Conservation (phyloP, 2,113 vertebrate genomes). For the Psittacula cyanocephala region DNA sequence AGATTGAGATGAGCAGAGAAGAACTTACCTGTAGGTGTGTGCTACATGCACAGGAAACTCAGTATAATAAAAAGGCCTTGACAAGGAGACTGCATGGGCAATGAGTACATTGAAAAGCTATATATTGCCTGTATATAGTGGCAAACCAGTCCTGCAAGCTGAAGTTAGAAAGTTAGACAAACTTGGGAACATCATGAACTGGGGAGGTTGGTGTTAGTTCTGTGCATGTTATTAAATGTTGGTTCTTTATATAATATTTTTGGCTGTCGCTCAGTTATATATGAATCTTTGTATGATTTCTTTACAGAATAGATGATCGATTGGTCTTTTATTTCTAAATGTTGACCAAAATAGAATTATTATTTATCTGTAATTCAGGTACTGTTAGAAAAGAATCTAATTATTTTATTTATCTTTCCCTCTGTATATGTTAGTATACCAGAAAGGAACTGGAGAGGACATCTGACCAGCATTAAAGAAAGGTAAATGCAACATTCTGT, state of each 20-base stretch:
- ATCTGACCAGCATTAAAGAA: constrained; percentile 71
- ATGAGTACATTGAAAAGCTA: background rate
- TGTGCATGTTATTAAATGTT: background rate
- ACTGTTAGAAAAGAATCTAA: constrained; percentile 17
- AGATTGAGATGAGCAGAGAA: background rate
- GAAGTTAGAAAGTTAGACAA: background rate
- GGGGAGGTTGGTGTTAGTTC: background rate
- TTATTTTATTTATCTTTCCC: constrained; percentile 13
- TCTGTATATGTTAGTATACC: constrained; percentile 75
- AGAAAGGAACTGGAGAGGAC: constrained; percentile 84
- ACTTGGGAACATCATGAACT: background rate
- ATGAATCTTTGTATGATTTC: background rate
- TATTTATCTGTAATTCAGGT: background rate
- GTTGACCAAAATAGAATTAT: background rate
- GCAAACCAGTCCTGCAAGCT: background rate
- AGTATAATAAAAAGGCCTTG: background rate
- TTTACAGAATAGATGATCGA: background rate
- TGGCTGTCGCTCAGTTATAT: background rate
- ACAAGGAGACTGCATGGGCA: background rate
- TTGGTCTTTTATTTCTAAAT: background rate
- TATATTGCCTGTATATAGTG: background rate
- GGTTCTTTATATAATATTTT: background rate
- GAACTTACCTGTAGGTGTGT: background rate
- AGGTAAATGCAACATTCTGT: constrained; percentile 76
- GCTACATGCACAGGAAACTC: background rate